Evolutionary conservation across 35 echinoderm and acorn worm species (phyloP), one percentile per base, ranked within the genome.

Genomic region (Antedon bifida): DNA sequence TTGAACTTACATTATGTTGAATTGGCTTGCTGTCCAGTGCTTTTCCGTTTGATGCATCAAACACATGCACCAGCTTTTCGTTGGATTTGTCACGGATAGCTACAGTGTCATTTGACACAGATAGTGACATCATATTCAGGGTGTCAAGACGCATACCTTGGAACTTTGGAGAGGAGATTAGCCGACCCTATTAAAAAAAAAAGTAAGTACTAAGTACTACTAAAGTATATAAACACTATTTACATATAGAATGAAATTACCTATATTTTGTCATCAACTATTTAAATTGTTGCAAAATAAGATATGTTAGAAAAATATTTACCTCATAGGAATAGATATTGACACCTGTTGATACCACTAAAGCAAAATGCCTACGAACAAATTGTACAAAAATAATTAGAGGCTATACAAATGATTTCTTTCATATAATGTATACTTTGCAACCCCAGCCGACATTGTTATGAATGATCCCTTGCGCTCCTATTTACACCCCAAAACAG

Each of bases 301-400:
- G 14, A 42, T 42, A n/a, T n/a, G n/a, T n/a, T n/a, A 42, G 14
- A 42, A 42, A 7, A 14, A 78, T 2, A 12, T 31, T 76, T 89
- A 96, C 93, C 90, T 96, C 90, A 83, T 96, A 96, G 21, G 89
- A 82, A 80, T 96, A 96, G 0, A 96, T 51, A 88, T 96, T 86
- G 74, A 96, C 79, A 10, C 92, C 92, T 83, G 89, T 89, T 82
- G 74, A 81, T 34, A 91, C 92, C 26, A 96, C 92, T 3, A 96
- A 78, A 29, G 84, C 92, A 96, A 96, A 96, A 79, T 96, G 92
- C 75, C 92, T 96, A 84, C 0, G 83, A 89, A n/a, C n/a, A 7
- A 42, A 33, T 33, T 26, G 21, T 13, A 23, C 4, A 79, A 33
- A 8, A 35, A 33, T 5, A 26, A n/a, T n/a, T n/a, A n/a, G n/a